Evolutionary conservation across 1,140 invertebrate genomes (phyloP).

Genomic region (Sitophilus oryzae): DNA sequence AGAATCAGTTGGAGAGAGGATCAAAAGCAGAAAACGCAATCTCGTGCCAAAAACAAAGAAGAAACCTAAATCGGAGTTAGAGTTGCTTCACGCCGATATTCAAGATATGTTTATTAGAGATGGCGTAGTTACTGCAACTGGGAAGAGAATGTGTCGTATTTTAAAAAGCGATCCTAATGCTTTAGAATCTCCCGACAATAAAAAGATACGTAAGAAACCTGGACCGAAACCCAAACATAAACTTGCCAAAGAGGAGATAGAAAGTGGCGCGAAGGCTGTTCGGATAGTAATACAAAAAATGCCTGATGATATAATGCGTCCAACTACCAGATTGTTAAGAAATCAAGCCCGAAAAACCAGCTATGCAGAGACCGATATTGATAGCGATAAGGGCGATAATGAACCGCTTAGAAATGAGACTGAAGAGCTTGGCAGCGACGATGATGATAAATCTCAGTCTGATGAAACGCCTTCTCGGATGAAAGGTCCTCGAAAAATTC

Average conservation of each 20-base stretch:
- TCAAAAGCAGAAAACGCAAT: constrained; percentile 31
- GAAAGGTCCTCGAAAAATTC: constrained; percentile 14
- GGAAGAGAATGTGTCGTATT: constrained; percentile 50
- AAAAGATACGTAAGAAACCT: constrained; percentile 21
- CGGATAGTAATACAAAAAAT: constrained; percentile 32
- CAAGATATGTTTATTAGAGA: constrained; percentile 61
- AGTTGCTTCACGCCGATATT: constrained; percentile 59
- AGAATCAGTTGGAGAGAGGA: constrained; percentile 32
- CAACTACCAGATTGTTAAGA: constrained; percentile 16
- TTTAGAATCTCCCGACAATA: neutral
- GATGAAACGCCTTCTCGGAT: constrained; percentile 1
- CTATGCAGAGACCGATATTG: constrained; percentile 14
- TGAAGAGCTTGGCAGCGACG: constrained; percentile 10
- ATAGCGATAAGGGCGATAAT: constrained; percentile 7
- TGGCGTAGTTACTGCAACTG: constrained; percentile 51
- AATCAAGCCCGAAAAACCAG: constrained; percentile 11
- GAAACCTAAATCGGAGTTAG: constrained; percentile 47
- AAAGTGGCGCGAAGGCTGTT: constrained; percentile 26
- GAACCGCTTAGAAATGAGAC: constrained; percentile 11
- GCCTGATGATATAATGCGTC: constrained; percentile 16
- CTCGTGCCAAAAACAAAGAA: constrained; percentile 22
- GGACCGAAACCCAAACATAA: constrained; percentile 20
- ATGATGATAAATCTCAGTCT: constrained; percentile 15
- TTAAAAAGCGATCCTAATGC: constrained; percentile 32
- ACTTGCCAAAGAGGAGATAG: neutral